A percentile compares a stretch with the other conserved stretches of the same genome.
phyloP scores from a whole-genome alignment of 2,888 invertebrate genomes.

The Cylindroiulus punctatus region DNA sequence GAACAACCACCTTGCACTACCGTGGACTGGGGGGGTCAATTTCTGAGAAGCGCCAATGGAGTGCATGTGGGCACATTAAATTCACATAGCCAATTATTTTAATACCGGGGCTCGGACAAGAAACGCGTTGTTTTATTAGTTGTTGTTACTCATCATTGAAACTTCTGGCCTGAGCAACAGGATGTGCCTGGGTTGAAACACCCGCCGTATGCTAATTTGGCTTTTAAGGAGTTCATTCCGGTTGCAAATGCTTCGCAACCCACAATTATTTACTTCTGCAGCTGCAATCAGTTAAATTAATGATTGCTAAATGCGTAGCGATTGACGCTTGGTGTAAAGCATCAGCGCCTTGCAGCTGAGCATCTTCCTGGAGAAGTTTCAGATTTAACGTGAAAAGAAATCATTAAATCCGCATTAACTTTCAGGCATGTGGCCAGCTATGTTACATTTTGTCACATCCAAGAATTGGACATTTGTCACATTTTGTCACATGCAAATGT shows the following conservation, averaged over 20 bases:
- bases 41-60: background rate
- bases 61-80: background rate
- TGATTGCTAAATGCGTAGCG: too few relatives aligned
- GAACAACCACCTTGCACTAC: background rate
- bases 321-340: too few relatives aligned
- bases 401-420: too few relatives aligned
- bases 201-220: background rate
- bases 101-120: background rate
- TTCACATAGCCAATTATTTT: background rate
- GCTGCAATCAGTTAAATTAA: background rate
- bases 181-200: background rate
- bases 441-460: too few relatives aligned
- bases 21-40: background rate
- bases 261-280: background rate
- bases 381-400: too few relatives aligned
- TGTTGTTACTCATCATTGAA: background rate
- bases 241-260: background rate
- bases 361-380: too few relatives aligned
- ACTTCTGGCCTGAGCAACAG: background rate
- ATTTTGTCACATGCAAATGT: too few relatives aligned
- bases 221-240: background rate
- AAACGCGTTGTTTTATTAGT: background rate
- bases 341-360: too few relatives aligned
- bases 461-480: too few relatives aligned
- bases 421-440: too few relatives aligned